These are phyloP conservation scores for Tetropium fuscum DNA, from an alignment of 2,888 invertebrate genomes.

Conservation along the genomic window DNA sequence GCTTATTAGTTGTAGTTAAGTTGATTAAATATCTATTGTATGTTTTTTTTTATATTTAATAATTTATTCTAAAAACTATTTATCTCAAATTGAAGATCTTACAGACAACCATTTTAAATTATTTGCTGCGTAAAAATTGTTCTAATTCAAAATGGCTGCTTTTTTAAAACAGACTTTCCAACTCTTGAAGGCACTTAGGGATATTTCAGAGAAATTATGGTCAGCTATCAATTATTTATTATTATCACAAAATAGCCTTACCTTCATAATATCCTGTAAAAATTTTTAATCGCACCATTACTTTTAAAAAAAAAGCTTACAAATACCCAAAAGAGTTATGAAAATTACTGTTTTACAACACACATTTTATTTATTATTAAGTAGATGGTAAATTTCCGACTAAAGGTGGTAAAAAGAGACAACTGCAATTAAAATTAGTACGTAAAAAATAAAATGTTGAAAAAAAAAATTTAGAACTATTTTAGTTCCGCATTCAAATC, in stretches of 20 bases:
- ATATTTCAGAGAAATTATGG: conserved; percentile 15
- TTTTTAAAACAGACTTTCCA: conserved; percentile 33
- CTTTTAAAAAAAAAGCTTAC: background rate
- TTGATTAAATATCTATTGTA: background rate
- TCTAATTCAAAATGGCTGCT: background rate
- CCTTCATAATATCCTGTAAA: conserved; percentile 3
- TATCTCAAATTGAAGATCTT: conserved; percentile 2
- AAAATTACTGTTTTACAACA: conserved; percentile 32
- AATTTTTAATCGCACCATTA: background rate
- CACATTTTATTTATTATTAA: background rate
- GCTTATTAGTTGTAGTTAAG: background rate
- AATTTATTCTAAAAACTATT: background rate
- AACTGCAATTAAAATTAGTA: background rate
- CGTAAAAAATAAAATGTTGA: background rate
- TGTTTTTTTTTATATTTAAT: background rate
- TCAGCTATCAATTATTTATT: conserved; percentile 10
- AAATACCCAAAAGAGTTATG: conserved; percentile 33
- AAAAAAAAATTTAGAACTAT: too few relatives aligned
- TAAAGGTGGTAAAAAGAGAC: background rate
- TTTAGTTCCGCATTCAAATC: too few relatives aligned
- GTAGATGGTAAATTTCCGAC: background rate
- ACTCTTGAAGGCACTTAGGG: conserved; percentile 37
- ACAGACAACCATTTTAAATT: conserved; percentile 18
- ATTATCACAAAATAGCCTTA: conserved; percentile 27
- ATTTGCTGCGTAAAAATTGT: background rate